Evolutionary conservation across 2,113 vertebrate genomes (phyloP), one percentile per base, ranked within the genome.

Genomic region (Murina feae): DNA sequence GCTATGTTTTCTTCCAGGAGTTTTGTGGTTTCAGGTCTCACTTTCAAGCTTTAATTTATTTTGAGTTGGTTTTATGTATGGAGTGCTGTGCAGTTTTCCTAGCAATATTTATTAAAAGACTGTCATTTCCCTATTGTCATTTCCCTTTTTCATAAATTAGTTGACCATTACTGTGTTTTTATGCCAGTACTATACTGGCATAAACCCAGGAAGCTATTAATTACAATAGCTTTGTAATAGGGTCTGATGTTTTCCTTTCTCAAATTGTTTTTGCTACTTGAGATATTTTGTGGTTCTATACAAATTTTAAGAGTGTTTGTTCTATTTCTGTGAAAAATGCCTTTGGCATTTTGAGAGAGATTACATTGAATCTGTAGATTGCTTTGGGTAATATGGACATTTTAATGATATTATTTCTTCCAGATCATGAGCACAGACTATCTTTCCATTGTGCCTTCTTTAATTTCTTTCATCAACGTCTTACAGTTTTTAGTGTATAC

Each of bases 161-260:
- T 78, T 51, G 63, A 35, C 7, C 42, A 8, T 69, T 21, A 35
- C 32, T 65, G 16, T 2, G 2, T 71, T 63, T 86, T 86, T n/a
- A 51, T 69, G 51, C 5, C 51, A 58, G 0, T 85, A 35, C 16
- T 11, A 9, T 71, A 30, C 9, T 42, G 63, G 63, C n/a, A n/a
- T n/a, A n/a, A n/a, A n/a, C n/a, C n/a, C n/a, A n/a, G n/a, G n/a
- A n/a, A n/a, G n/a, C n/a, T n/a, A n/a, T 71, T 79, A 28, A 79
- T 85, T 68, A 65, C 17, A 39, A 21, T 44, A 49, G 39, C 71
- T 89, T 89, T 89, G 60, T 68, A 58, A 60, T 84, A 39, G 30
- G 35, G 28, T 79, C 90, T 51, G n/a, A 60, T 44, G 68, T 42
- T 93, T 21, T 89, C 89, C 44, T 92, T 93, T 92, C 53, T 86